Evolutionary conservation across 2,113 vertebrate species (phyloP).

Genomic region (Archilochus colubris): DNA sequence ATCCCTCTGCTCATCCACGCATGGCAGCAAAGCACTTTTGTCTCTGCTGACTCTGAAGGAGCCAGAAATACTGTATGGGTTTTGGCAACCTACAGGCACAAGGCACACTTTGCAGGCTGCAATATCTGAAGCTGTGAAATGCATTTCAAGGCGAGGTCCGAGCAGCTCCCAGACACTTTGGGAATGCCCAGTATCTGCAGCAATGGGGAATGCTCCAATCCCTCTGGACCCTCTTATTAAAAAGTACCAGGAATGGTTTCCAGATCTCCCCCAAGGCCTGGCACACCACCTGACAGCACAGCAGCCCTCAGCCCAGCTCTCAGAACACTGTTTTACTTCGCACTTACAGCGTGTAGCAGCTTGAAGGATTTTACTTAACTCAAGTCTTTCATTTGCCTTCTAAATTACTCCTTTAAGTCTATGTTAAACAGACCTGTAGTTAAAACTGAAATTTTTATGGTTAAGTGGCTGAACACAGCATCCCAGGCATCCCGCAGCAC

Average conservation of each 20-base stretch:
- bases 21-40: neutral
- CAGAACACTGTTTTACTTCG: neutral
- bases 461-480: neutral
- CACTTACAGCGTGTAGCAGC: neutral
- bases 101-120: neutral
- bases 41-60: neutral
- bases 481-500: neutral
- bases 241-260: neutral
- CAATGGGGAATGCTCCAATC: neutral
- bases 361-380: neutral
- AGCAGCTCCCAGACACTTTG: neutral
- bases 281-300: neutral
- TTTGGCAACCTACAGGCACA: neutral
- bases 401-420: neutral
- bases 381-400: constrained; percentile 17
- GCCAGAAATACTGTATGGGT: fast-evolving
- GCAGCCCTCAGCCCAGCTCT: neutral
- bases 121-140: neutral
- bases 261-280: neutral
- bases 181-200: fast-evolving
- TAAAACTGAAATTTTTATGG: neutral
- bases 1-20: neutral
- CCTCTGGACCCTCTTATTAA: neutral
- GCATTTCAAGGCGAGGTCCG: fast-evolving
- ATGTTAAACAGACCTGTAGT: constrained; percentile 3